Evolutionary conservation across 2,113 vertebrate genomes (phyloP).

Genomic region (Mesitornis unicolor): DNA sequence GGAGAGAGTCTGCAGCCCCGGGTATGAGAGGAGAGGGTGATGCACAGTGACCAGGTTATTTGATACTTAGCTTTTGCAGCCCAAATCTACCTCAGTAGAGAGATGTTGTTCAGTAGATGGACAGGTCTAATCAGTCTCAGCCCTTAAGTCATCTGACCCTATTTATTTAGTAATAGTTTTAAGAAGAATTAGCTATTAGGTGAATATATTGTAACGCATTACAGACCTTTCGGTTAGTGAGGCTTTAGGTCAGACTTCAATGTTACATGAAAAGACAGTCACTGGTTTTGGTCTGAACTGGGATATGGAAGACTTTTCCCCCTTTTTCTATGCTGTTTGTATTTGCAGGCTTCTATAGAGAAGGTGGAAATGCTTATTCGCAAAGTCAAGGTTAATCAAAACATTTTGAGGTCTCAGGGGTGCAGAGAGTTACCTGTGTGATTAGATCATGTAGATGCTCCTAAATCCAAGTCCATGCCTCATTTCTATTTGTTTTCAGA

Average conservation of each 20-base stretch:
- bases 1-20: background rate
- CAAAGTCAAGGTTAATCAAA: background rate
- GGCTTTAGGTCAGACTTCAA: background rate
- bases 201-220: background rate
- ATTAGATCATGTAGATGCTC: background rate
- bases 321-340: background rate
- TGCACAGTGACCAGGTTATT: background rate
- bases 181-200: background rate
- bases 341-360: background rate
- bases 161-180: background rate
- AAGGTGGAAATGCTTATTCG: background rate
- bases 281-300: background rate
- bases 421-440: background rate
- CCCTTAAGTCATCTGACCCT: too few species aligned
- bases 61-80: background rate
- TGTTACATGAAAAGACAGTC: background rate
- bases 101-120: background rate
- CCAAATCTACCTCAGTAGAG: background rate
- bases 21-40: background rate
- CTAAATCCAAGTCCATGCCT: background rate
- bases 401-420: background rate
- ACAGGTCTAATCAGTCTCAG: background rate
- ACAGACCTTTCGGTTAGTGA: background rate
- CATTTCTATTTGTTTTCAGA: background rate
- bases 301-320: rapidly evolving